Evolutionary conservation across 1,140 invertebrate species (phyloP).

Genomic region (Contarinia nasturtii): DNA sequence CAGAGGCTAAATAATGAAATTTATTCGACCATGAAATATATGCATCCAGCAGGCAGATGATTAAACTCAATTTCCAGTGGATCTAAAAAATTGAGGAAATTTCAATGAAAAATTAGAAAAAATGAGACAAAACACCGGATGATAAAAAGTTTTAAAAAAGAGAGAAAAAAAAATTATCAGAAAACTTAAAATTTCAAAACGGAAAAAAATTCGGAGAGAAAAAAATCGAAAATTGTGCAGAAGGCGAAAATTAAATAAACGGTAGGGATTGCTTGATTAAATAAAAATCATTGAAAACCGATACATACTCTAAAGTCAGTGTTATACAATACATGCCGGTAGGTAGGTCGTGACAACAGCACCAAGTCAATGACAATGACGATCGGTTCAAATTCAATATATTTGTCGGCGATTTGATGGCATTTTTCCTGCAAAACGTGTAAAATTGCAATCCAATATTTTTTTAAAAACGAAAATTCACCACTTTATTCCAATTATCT

Average conservation of each 20-base stretch:
- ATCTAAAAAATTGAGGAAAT: too few relatives aligned
- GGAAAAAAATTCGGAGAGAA: too few relatives aligned
- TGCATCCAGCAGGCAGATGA: constrained; percentile 35
- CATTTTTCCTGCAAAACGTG: constrained; percentile 47
- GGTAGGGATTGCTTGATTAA: too few relatives aligned
- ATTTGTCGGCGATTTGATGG: constrained; percentile 59
- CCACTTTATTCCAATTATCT: neutral
- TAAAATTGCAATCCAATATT: too few relatives aligned
- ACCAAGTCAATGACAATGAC: constrained; percentile 68
- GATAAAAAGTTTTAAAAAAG: too few relatives aligned
- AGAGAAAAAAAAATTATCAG: too few relatives aligned
- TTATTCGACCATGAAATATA: constrained; percentile 31
- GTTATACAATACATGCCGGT: constrained; percentile 67
- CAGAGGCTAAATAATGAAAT: constrained; percentile 5
- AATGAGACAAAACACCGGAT: too few relatives aligned
- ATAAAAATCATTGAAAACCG: too few relatives aligned
- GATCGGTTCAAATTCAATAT: constrained; percentile 71
- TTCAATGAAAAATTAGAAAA: too few relatives aligned
- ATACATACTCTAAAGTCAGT: constrained; percentile 39
- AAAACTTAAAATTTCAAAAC: neutral
- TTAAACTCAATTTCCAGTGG: constrained; percentile 38
- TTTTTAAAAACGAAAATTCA: constrained; percentile 3
- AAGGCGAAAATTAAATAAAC: constrained; percentile 1
- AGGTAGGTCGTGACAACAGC: constrained; percentile 55
- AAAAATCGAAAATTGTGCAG: neutral